These are phyloP conservation scores for Haemorhous mexicanus DNA, from an alignment of 2,113 vertebrate species.

Conservation along the genomic window DNA sequence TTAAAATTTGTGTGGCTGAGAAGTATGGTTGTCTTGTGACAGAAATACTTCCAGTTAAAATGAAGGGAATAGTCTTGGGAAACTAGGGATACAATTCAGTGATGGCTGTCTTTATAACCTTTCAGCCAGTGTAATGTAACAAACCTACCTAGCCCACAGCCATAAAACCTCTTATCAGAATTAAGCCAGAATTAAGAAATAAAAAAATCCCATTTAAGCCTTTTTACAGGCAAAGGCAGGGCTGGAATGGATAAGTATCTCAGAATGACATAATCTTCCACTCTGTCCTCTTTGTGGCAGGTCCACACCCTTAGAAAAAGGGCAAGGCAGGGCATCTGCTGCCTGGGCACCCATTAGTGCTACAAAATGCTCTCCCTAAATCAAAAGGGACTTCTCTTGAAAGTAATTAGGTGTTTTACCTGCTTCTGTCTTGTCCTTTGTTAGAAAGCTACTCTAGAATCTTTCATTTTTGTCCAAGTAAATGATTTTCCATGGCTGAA, in stretches of 20 bases:
- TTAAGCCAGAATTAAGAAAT: not conserved
- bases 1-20: not conserved
- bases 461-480: not conserved
- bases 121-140: not conserved
- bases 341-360: not conserved
- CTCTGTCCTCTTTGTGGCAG: not conserved
- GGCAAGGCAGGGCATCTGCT: not conserved
- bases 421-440: not conserved
- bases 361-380: not conserved
- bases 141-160: not conserved
- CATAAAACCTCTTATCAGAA: constrained; percentile 8
- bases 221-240: not conserved
- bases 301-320: not conserved
- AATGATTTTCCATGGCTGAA: not conserved
- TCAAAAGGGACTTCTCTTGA: not conserved
- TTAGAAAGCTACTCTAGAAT: not conserved
- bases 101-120: not conserved
- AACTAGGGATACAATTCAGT: not conserved
- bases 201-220: not conserved
- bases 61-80: not conserved
- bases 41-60: not conserved
- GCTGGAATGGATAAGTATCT: not conserved
- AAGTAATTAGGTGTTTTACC: not conserved
- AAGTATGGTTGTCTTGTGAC: not conserved
- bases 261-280: not conserved